These are phyloP conservation scores for Zoanthus solanderi DNA, from an alignment of 92 coral and sea anemone genomes.

Conservation along the genomic window DNA sequence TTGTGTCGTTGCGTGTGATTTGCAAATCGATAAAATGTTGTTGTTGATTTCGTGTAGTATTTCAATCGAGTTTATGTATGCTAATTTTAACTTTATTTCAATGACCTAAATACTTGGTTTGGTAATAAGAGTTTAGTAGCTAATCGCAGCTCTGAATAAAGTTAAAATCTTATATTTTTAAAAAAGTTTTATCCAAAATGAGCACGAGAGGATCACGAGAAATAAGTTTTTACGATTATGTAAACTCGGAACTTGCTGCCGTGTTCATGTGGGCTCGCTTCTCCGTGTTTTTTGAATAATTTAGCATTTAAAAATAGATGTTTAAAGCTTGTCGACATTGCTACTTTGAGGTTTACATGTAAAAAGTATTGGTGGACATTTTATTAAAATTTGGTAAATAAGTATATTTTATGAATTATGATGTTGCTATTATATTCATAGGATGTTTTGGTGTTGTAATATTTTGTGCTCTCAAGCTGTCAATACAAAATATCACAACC, in stretches of 20 bases:
- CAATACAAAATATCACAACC: too few species aligned
- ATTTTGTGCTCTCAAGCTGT: too few species aligned
- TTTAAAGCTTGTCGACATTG: conserved; percentile 11
- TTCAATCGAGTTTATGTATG: conserved; percentile 30
- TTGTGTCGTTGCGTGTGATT: conserved; percentile 11
- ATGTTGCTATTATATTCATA: neutral
- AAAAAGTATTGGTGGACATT: neutral
- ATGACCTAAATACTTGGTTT: conserved; percentile 10
- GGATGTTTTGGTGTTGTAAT: too few species aligned
- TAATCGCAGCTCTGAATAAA: neutral
- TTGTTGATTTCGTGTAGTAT: conserved; percentile 41
- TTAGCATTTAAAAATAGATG: neutral
- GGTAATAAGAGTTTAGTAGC: conserved; percentile 2
- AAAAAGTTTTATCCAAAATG: neutral
- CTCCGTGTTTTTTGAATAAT: neutral
- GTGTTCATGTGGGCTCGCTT: neutral
- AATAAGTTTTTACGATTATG: neutral
- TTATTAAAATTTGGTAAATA: neutral
- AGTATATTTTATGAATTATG: neutral
- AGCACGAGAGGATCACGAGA: conserved; percentile 14
- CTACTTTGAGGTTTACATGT: neutral
- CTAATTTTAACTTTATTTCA: conserved; percentile 36
- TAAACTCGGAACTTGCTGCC: neutral
- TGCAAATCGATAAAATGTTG: neutral
- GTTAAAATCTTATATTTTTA: neutral